Evolutionary conservation across 2,797 vertebrate species (phyloP).

Genomic region (Bovichtus variegatus): DNA sequence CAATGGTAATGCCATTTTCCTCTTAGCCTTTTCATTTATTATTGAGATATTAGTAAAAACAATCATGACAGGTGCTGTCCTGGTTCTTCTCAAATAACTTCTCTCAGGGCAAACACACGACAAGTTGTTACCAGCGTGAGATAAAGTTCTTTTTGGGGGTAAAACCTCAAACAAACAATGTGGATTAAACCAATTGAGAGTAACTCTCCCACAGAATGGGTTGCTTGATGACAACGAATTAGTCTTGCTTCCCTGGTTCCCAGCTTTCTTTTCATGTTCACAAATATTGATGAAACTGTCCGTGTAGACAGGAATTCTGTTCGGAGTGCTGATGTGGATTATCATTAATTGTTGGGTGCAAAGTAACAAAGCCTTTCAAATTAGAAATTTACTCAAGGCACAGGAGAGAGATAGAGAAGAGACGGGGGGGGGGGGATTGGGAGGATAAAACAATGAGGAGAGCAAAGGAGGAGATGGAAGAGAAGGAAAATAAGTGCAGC

Average conservation of each 20-base stretch:
- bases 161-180: not conserved
- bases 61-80: not conserved
- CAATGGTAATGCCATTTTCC: no score
- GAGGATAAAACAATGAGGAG: not conserved
- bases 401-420: constrained; percentile 3
- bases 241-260: constrained; percentile 40
- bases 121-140: not conserved
- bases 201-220: constrained; percentile 22
- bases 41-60: not conserved
- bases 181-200: constrained; percentile 26
- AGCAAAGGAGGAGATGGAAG: not conserved
- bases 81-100: not conserved
- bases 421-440: not conserved
- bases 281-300: constrained; percentile 61
- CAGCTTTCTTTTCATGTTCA: constrained; percentile 50
- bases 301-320: constrained; percentile 52
- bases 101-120: not conserved
- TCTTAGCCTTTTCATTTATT: not conserved
- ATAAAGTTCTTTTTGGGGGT: constrained; percentile 11
- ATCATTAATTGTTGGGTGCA: constrained; percentile 52
- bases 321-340: constrained; percentile 43
- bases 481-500: not conserved
- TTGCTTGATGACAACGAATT: constrained; percentile 43
- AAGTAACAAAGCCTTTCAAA: constrained; percentile 62
- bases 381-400: constrained; percentile 45